These are phyloP conservation scores for Atractosteus spatula DNA, from an alignment of 2,113 vertebrate genomes.

Conservation along the genomic window DNA sequence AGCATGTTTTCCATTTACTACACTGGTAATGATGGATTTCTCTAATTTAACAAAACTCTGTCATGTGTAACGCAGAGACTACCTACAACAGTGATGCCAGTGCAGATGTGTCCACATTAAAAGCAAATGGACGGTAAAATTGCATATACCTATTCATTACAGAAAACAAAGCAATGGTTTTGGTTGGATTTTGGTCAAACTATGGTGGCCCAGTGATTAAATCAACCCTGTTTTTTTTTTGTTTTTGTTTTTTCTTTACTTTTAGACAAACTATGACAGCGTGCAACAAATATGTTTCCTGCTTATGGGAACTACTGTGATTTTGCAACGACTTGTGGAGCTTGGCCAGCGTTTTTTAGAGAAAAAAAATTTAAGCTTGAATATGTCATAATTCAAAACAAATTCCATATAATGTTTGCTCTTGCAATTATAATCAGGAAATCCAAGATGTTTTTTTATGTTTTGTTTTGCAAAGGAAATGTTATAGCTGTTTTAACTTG, in stretches of 20 bases:
- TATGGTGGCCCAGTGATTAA: constrained; percentile 38
- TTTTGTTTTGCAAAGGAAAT: no score
- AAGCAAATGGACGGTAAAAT: constrained; percentile 55
- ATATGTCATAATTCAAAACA: background rate
- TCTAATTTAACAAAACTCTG: constrained; percentile 48
- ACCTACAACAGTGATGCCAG: constrained; percentile 58
- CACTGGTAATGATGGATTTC: constrained; percentile 62
- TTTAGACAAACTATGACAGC: constrained; percentile 25
- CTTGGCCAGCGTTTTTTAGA: background rate
- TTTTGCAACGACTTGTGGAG: background rate
- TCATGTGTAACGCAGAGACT: constrained; percentile 36
- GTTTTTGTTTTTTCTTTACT: background rate
- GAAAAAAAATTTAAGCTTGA: background rate
- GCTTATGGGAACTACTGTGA: constrained; percentile 39
- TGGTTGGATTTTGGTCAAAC: constrained; percentile 53
- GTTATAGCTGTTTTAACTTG: no score
- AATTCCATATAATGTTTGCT: background rate
- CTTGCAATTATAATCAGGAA: no score
- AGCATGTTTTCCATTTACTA: constrained; percentile 57
- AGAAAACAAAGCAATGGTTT: constrained; percentile 33
- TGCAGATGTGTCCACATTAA: constrained; percentile 55
- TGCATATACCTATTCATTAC: constrained; percentile 62
- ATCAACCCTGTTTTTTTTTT: constrained; percentile 18
- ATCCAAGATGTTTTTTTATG: no score
- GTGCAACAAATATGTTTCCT: constrained; percentile 49